Base-by-base conservation (phyloP, 2,888 invertebrate species). In the Polyommatus iphigenia region DNA sequence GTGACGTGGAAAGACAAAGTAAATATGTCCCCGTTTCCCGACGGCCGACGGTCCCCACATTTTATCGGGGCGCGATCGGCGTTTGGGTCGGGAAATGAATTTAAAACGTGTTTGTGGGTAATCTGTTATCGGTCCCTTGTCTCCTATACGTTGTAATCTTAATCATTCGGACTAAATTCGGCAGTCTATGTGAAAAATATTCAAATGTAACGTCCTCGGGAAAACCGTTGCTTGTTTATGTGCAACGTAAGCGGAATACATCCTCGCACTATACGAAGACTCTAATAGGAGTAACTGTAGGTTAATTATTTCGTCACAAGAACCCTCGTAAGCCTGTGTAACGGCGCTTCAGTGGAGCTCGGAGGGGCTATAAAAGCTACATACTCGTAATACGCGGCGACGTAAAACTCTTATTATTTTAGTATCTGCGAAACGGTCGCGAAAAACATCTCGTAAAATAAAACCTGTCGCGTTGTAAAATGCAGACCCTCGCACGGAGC, bases 21-120 rank as follows among this genome's bases (percentile, higher is more conserved):
- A 93, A 93, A 94, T 94, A 93, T 93, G 93, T 92, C 93, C 92
- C 89, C 89, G 89, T 90, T 91, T 87, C 89, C 90, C 88, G 89
- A 88, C 87, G 90, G 88, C 89, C 88, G 89, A 88, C 87, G 90
- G 88, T 91, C 91, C 92, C 92, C 91, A 92, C 93, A 92, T 93
- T 94, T 93, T 94, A 94, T 94, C 93, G 92, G 90, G 89, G 90
- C 91, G 90, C 92, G 93, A 93, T 93, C 93, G 93, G 90, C 88
- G 90, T 90, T 89, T 89, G 93, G 93, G 93, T 92, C 92, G 93
- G 93, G 92, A 92, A 93, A 93, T 93, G 93, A 94, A 93, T 94
- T 94, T 93, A 93, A 94, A 93, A 93, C 93, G 93, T 94, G 94
- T 94, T 93, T 94, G 94, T 90, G 94, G 94, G 94, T 94, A 94